phyloP scores from a whole-genome alignment of 2,113 vertebrate genomes.

The Tetrax tetrax region DNA sequence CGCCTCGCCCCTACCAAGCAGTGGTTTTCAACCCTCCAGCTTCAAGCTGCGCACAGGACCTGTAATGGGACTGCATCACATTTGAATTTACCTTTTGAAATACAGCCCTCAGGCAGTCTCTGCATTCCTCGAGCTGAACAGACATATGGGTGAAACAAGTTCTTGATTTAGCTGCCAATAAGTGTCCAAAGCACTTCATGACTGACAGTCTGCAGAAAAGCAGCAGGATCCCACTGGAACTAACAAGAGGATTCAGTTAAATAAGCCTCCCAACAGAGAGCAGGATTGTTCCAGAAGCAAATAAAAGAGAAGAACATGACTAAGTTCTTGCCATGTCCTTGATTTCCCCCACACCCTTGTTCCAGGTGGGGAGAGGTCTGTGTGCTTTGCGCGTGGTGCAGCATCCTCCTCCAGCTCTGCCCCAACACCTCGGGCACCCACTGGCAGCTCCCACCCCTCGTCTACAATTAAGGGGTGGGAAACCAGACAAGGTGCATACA shows the following conservation, averaged over 20 bases:
- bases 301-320: neutral
- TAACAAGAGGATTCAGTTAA: neutral
- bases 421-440: accelerated
- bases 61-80: neutral
- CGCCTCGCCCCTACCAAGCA: neutral
- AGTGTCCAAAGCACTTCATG: slow-evolving; percentile 10
- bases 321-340: neutral
- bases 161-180: slow-evolving; percentile 54
- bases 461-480: accelerated
- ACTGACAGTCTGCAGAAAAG: slow-evolving; percentile 14
- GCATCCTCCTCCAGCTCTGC: neutral
- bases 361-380: neutral
- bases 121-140: neutral
- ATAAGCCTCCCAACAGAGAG: neutral
- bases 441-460: accelerated
- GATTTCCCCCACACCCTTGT: neutral
- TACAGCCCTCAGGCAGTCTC: slow-evolving; percentile 22
- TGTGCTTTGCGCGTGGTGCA: too few relatives aligned
- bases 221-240: neutral
- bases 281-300: neutral
- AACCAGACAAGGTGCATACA: neutral
- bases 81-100: slow-evolving; percentile 55
- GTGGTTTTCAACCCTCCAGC: neutral
- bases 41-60: neutral
- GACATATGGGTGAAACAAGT: slow-evolving; percentile 29